Conservation (phyloP, 2,797 vertebrate genomes). For the Zenarchopterus dispar region DNA sequence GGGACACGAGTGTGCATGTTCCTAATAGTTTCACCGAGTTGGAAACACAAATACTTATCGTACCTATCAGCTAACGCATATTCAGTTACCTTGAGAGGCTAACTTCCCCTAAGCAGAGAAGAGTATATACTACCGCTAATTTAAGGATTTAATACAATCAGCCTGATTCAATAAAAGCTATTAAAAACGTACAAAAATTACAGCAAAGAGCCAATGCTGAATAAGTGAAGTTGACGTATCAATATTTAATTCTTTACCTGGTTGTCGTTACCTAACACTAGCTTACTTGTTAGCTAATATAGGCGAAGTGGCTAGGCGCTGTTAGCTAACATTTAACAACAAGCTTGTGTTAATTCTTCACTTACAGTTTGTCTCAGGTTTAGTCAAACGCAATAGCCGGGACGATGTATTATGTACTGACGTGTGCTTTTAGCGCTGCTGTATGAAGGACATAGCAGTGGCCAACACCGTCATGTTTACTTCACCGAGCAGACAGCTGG, state of each 20-base stretch:
- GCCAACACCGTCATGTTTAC: constrained; percentile 69
- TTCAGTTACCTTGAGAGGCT: constrained; percentile 2
- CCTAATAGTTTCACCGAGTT: too few species aligned
- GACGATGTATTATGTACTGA: not conserved
- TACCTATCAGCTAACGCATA: constrained; percentile 1
- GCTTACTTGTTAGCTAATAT: constrained; percentile 48
- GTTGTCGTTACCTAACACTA: constrained; percentile 53
- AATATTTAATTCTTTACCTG: constrained; percentile 37
- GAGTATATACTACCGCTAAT: not conserved
- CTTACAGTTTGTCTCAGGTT: constrained; percentile 46
- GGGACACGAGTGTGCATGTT: not conserved
- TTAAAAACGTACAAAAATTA: not conserved
- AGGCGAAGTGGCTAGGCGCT: constrained; percentile 29
- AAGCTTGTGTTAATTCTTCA: constrained; percentile 3
- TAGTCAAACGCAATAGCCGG: constrained; percentile 5
- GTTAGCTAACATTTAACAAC: not conserved
- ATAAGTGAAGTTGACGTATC: constrained; percentile 20
- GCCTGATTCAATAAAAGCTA: not conserved
- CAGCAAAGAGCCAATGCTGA: not conserved
- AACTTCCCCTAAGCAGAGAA: constrained; percentile 13
- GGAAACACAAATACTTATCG: not conserved
- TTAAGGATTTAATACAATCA: not conserved
- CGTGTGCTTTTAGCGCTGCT: constrained; percentile 12
- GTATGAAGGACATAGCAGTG: constrained; percentile 6
- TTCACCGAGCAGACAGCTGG: constrained; percentile 29